Percentiles rank a stretch among this genome's conserved stretches.
These are phyloP conservation scores for Oscheius myriophilus DNA, from an alignment of 2,888 invertebrate species.

Conservation along the genomic window DNA sequence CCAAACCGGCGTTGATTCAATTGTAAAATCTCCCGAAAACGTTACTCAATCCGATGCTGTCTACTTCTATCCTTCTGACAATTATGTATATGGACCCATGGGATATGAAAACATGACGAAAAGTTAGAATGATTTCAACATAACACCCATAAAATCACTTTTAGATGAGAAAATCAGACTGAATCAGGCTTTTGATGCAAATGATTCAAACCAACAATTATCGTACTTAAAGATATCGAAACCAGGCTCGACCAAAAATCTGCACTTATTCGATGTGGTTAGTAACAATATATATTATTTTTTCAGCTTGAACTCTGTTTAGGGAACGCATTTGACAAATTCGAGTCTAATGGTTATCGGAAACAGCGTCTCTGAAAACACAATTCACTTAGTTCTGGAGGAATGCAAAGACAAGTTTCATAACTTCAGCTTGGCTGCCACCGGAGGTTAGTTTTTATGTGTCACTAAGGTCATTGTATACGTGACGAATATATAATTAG, in stretches of 20 bases:
- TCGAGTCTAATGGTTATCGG: constrained; percentile 7
- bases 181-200: constrained; percentile 3
- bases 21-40: too few species aligned
- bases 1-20: too few species aligned
- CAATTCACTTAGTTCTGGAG: neutral
- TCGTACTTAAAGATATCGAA: too few species aligned
- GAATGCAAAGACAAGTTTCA: constrained; percentile 5
- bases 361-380: constrained; percentile 17
- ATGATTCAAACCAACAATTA: neutral
- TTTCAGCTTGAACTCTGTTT: too few species aligned
- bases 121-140: neutral
- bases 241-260: too few species aligned
- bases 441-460: constrained; percentile 1
- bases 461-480: neutral
- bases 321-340: neutral
- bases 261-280: too few species aligned
- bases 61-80: constrained; percentile 9
- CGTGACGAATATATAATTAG: neutral
- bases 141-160: neutral
- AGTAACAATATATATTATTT: too few species aligned
- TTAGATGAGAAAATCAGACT: constrained; percentile 2
- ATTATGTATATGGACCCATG: constrained; percentile 1
- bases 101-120: constrained; percentile 20
- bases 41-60: too few species aligned
- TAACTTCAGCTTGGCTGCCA: neutral